Conservation (phyloP, 2,113 vertebrate species). For the Heterocephalus glaber region DNA sequence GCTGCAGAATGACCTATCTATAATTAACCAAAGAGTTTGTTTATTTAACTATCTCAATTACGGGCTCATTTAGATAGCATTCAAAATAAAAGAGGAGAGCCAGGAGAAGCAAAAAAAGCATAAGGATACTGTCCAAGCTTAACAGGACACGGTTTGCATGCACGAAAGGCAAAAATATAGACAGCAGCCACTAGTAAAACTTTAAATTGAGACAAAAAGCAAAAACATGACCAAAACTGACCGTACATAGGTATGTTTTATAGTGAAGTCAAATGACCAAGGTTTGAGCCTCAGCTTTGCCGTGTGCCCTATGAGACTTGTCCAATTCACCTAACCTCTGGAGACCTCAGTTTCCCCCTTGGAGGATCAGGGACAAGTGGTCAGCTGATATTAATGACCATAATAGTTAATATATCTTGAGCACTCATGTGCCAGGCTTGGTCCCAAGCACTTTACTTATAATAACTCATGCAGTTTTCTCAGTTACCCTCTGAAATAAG, state of each 20-base stretch:
- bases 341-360: background rate
- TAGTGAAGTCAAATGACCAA: background rate
- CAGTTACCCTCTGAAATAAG: background rate
- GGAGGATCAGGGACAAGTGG: background rate
- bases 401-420: rapidly evolving
- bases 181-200: background rate
- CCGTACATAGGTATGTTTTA: rapidly evolving
- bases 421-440: rapidly evolving
- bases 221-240: rapidly evolving
- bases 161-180: background rate
- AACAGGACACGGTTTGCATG: background rate
- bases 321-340: background rate
- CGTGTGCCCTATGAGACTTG: rapidly evolving
- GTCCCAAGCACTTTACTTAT: background rate
- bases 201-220: background rate
- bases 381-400: background rate
- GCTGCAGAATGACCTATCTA: background rate
- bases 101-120: background rate
- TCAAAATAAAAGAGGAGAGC: slow-evolving; percentile 11
- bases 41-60: slow-evolving; percentile 52
- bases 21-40: slow-evolving; percentile 45
- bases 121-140: background rate
- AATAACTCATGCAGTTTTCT: background rate
- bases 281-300: background rate
- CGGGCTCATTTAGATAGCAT: slow-evolving; percentile 44